phyloP scores from a whole-genome alignment of 2,113 vertebrate genomes.

The Bubalus kerabau region DNA sequence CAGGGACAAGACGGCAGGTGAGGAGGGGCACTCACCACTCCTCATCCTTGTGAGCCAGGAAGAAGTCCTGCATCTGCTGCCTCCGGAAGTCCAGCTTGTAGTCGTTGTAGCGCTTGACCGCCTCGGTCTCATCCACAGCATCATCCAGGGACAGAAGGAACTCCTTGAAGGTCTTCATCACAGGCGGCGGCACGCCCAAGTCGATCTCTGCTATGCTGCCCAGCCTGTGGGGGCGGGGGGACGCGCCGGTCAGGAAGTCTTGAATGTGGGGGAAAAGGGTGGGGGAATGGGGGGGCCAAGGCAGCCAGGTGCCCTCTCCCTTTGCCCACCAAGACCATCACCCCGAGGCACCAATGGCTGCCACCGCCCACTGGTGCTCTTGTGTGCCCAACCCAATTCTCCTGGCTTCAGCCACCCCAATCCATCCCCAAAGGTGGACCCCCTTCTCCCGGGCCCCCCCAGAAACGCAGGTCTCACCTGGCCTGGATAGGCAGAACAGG shows the following conservation, averaged over 20 bases:
- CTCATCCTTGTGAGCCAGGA: conserved; percentile 94
- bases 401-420: background rate
- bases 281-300: background rate
- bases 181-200: conserved; percentile 86
- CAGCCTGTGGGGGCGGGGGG: conserved; percentile 76
- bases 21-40: conserved; percentile 87
- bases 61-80: conserved; percentile 97
- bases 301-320: conserved; percentile 19
- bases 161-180: conserved; percentile 95
- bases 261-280: background rate
- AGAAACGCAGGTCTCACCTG: conserved; percentile 77
- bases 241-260: background rate
- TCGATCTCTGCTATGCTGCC: conserved; percentile 93
- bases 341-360: background rate
- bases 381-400: background rate
- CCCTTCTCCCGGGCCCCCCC: background rate
- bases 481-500: conserved; percentile 91
- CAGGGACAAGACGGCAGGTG: background rate
- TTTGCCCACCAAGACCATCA: background rate
- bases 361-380: background rate
- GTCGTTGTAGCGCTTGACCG: conserved; percentile 93
- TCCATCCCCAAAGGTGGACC: background rate
- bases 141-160: conserved; percentile 92
- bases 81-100: conserved; percentile 94
- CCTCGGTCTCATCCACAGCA: conserved; percentile 93